Percentiles rank a stretch among this genome's conserved stretches.
Evolutionary conservation across 1,140 invertebrate genomes (phyloP).

Genomic region (Achroia grisella): DNA sequence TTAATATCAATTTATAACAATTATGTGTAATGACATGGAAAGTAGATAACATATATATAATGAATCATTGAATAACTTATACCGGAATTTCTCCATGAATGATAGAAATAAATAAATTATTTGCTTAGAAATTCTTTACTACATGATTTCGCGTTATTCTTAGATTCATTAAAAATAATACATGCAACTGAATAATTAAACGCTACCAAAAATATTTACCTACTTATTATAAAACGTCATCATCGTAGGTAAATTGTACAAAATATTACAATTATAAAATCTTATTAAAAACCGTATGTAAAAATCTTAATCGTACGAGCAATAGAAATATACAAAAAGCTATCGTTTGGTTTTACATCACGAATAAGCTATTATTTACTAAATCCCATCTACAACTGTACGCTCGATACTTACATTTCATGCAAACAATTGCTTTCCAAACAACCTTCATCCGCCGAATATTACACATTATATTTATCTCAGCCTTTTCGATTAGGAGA

Average conservation of each 20-base stretch:
- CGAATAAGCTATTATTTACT: slow-evolving; percentile 30
- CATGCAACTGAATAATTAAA: too few species aligned
- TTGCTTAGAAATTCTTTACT: too few species aligned
- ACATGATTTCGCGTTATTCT: too few species aligned
- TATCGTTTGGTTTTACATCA: slow-evolving; percentile 51
- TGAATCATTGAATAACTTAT: too few species aligned
- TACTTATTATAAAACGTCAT: not conserved
- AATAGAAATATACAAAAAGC: slow-evolving; percentile 70
- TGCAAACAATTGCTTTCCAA: slow-evolving; percentile 33
- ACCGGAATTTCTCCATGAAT: too few species aligned
- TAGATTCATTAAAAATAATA: too few species aligned
- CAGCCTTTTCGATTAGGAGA: slow-evolving; percentile 71
- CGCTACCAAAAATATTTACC: too few species aligned
- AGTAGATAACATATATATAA: not conserved
- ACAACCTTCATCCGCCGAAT: slow-evolving; percentile 55
- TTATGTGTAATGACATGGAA: slow-evolving; percentile 3
- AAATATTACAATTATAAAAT: slow-evolving; percentile 58
- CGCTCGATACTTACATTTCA: slow-evolving; percentile 27
- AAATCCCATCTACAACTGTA: slow-evolving; percentile 9
- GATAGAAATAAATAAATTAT: too few species aligned
- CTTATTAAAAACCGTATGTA: slow-evolving; percentile 54
- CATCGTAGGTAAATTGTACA: slow-evolving; percentile 38
- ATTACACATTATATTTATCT: slow-evolving; percentile 59
- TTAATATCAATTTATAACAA: slow-evolving; percentile 1
- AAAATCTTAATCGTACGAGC: slow-evolving; percentile 56